A percentile compares a stretch with the other conserved stretches of the same genome.
Conservation (phyloP, 2,888 invertebrate genomes). For the Onchidella celtica region DNA sequence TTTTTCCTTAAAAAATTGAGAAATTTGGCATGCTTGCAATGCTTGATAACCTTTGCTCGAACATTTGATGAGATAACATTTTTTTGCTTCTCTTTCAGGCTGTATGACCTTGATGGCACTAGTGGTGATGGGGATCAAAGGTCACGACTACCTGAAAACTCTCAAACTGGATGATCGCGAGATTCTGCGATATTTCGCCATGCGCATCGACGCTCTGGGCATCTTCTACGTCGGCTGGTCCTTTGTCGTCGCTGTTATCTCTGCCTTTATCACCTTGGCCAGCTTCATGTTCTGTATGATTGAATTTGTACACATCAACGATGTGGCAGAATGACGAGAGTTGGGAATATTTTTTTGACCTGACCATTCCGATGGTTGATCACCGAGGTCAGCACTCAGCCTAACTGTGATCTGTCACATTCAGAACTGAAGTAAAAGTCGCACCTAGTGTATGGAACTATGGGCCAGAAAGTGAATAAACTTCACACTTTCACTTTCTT, state of each 20-base stretch:
- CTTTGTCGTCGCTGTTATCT: constrained; percentile 55
- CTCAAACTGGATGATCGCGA: constrained; percentile 53
- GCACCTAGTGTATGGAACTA: no score
- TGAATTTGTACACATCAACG: constrained; percentile 55
- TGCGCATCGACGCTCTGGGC: constrained; percentile 53
- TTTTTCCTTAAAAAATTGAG: no score
- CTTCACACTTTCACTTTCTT: no score
- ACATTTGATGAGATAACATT: no score
- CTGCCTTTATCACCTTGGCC: constrained; percentile 55
- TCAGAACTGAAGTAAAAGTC: no score
- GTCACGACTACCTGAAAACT: constrained; percentile 54
- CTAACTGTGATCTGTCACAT: no score
- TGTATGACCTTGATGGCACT: constrained; percentile 58
- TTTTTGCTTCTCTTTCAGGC: constrained; percentile 51
- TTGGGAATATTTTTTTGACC: no score
- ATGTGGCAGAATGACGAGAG: constrained; percentile 44
- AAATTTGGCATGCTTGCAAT: no score
- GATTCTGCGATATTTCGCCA: constrained; percentile 51
- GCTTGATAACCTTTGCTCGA: no score
- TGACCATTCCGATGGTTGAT: no score
- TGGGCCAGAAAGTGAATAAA: no score
- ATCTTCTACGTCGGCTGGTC: constrained; percentile 59
- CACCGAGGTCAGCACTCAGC: no score
- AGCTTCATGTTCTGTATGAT: constrained; percentile 59
- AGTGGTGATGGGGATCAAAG: constrained; percentile 57